Conservation (phyloP, 2,113 vertebrate genomes). For the Marmota flaviventris region DNA sequence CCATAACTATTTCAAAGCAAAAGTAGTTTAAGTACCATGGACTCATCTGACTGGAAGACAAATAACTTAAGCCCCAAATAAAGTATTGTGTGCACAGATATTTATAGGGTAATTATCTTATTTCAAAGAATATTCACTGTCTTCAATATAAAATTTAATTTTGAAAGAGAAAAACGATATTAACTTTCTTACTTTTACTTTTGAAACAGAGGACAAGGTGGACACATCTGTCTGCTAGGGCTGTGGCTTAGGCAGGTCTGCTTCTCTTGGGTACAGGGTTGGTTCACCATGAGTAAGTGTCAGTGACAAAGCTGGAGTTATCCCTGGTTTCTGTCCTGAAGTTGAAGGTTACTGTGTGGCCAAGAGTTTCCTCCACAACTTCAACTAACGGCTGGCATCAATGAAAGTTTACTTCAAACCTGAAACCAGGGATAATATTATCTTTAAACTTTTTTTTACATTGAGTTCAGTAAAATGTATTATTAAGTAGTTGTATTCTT, state of each 20-base stretch:
- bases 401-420: neutral
- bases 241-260: neutral
- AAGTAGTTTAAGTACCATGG: neutral
- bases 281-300: neutral
- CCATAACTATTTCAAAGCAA: neutral
- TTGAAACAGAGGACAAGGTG: neutral
- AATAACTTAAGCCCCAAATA: neutral
- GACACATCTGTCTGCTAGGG: neutral
- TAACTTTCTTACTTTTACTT: neutral
- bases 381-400: neutral
- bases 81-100: neutral
- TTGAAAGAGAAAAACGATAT: neutral
- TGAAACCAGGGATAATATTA: neutral
- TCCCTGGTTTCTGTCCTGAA: neutral
- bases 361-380: too few relatives aligned
- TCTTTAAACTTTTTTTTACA: neutral
- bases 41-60: neutral
- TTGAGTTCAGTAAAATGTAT: slow-evolving; percentile 7
- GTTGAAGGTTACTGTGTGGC: neutral
- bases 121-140: neutral
- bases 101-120: neutral
- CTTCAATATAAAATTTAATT: neutral
- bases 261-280: neutral
- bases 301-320: neutral
- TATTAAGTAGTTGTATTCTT: neutral